These are phyloP conservation scores for Valencia hispanica DNA, from an alignment of 2,797 vertebrate species.

Conservation along the genomic window DNA sequence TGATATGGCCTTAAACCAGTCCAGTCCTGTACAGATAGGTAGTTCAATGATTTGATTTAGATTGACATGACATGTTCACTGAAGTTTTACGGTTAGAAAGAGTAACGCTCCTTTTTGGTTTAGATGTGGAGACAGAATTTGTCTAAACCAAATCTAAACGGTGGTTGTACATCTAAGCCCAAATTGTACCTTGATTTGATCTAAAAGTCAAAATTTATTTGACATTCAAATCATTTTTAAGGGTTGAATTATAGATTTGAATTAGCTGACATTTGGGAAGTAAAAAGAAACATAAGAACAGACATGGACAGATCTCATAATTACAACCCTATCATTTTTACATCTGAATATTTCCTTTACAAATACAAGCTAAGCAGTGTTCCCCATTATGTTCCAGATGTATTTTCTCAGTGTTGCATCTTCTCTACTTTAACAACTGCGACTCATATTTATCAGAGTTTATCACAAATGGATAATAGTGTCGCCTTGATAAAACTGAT, in stretches of 20 bases:
- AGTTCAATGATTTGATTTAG: background rate
- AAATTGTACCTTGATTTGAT: background rate
- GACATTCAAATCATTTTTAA: background rate
- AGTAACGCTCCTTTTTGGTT: background rate
- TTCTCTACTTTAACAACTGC: background rate
- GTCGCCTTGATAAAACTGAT: background rate
- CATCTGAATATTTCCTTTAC: background rate
- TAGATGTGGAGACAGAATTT: background rate
- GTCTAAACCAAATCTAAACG: background rate
- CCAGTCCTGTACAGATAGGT: background rate
- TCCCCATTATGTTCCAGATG: background rate
- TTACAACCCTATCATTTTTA: background rate
- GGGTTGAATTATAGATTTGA: background rate
- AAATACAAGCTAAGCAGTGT: background rate
- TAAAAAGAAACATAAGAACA: background rate
- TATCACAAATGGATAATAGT: background rate
- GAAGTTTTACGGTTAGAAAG: background rate
- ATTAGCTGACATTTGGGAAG: background rate
- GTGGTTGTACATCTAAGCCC: background rate
- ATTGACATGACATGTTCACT: background rate
- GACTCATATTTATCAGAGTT: background rate
- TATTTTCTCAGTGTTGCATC: background rate
- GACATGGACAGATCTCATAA: background rate
- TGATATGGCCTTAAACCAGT: background rate
- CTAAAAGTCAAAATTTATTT: background rate